Evolutionary conservation across 2,888 invertebrate genomes (phyloP), one percentile per base, ranked within the genome.

Genomic region (Leistus spinibarbis): DNA sequence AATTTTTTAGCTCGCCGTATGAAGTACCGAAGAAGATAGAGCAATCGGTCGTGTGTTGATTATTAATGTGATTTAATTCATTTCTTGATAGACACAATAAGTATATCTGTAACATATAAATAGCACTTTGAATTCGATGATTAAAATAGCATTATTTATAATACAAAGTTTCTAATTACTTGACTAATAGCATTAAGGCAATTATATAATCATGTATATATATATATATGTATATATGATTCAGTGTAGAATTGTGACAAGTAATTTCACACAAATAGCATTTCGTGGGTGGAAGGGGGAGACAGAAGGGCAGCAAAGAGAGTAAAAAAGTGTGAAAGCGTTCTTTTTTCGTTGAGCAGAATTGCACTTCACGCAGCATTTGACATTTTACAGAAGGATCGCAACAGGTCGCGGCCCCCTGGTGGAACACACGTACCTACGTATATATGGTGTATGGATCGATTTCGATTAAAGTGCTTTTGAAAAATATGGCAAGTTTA

Each of bases 391-490:
- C 79, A 82, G 80, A 80, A 79, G 82, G 79, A 80, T 81, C 79
- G 85, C 85, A 85, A 85, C 85, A 85, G 84, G 85, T 85, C 83
- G 84, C 57, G 66, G 57, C 24, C 17, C 40, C 67, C 27, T 65
- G 54, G 24, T 56, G 3, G 16, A 56, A 19, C 57, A 19, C 3
- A 57, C 57, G 13, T 5, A 57, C 57, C 10, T 19, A 57, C 1
- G 57, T 57, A n/a, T 57, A n/a, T n/a, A n/a, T 57, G 9, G 16
- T 20, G 16, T 57, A 83, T 83, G 83, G 84, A 84, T 84, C 84
- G 84, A 84, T 84, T 83, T 82, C 85, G 84, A 85, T 85, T 85
- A 84, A 84, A 85, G 84, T 82, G 84, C 83, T 83, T 84, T 84
- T 84, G 84, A 84, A 85, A 85, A 84, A 85, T 85, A 83, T 82